Evolutionary conservation across 92 coral and sea anemone species (phyloP), one percentile per base, ranked within the genome.

Genomic region (Paramuricea clavata): DNA sequence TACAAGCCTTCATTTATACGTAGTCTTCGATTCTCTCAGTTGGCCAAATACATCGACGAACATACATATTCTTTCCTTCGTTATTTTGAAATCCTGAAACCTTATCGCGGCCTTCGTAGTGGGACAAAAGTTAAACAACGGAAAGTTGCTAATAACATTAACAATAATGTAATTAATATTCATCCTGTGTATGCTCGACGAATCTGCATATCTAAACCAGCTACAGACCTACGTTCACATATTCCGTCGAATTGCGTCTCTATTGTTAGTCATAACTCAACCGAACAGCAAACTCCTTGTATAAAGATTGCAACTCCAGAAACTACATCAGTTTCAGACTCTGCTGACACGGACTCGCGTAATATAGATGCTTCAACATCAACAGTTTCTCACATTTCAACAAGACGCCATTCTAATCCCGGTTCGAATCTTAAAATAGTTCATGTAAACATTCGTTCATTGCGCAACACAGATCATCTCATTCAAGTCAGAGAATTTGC

Each of bases 371-470:
- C 52, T 15, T 47, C 52, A 47, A 47, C 52, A 47, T 47, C 52
- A 12, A 47, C 52, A 47, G 52, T 47, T 47, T 47, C 52, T 47
- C 52, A 47, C 10, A 47, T 47, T 47, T 47, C 52, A 47, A 47
- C 52, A 47, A 47, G 52, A 47, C 16, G 52, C 52, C 74, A 25
- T 32, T 68, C 74, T 32, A 28, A 83, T 15, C 15, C 69, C 11
- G 76, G 34, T 76, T 69, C 87, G 5, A 80, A 72, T 13, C 83
- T 85, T 47, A 85, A 76, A 75, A 39, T 85, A 13, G 35, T 39
- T 57, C 89, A 85, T 64, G 33, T 85, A 44, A 75, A 85, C 28
- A 85, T 41, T 42, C 89, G 83, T 41, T 85, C 89, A 7, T 28
- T 76, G 23, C 69, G 83, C 17, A 76, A 76, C 83, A 44, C 27